These are phyloP conservation scores for Xerus inauris DNA, from an alignment of 2,113 vertebrate species.

Conservation along the genomic window DNA sequence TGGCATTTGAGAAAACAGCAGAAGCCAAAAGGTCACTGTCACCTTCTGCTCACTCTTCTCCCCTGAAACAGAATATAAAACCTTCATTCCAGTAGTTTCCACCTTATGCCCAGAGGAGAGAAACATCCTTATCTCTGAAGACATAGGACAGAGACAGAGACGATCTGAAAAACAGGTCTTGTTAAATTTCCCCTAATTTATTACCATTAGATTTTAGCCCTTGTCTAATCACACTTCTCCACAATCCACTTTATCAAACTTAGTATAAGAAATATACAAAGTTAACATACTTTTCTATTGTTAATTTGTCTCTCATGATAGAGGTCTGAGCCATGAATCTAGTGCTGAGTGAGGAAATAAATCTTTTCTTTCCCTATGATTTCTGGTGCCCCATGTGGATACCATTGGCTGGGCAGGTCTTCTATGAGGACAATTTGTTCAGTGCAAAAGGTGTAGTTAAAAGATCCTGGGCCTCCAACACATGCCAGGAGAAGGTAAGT, in stretches of 20 bases:
- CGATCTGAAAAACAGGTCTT: not conserved
- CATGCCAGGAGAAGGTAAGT: not conserved
- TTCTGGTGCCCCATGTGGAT: not conserved
- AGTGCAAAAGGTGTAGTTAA: not conserved
- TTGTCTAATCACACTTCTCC: not conserved
- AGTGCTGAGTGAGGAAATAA: not conserved
- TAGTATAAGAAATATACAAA: not conserved
- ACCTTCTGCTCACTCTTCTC: not conserved
- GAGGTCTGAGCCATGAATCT: not conserved
- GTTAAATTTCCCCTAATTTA: not conserved
- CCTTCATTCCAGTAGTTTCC: not conserved
- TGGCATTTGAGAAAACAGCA: not conserved
- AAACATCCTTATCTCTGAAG: too few species aligned
- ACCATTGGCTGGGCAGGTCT: not conserved
- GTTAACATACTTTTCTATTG: not conserved
- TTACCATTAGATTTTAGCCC: not conserved
- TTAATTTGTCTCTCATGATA: not conserved
- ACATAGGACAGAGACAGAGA: not conserved
- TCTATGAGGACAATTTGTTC: not conserved
- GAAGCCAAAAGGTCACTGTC: not conserved
- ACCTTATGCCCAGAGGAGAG: not conserved
- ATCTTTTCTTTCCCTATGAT: not conserved
- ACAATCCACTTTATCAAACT: not conserved
- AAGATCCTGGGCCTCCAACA: not conserved
- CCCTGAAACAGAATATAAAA: too few species aligned